These are phyloP conservation scores for Aplochiton taeniatus DNA, from an alignment of 2,797 vertebrate genomes.

Conservation along the genomic window DNA sequence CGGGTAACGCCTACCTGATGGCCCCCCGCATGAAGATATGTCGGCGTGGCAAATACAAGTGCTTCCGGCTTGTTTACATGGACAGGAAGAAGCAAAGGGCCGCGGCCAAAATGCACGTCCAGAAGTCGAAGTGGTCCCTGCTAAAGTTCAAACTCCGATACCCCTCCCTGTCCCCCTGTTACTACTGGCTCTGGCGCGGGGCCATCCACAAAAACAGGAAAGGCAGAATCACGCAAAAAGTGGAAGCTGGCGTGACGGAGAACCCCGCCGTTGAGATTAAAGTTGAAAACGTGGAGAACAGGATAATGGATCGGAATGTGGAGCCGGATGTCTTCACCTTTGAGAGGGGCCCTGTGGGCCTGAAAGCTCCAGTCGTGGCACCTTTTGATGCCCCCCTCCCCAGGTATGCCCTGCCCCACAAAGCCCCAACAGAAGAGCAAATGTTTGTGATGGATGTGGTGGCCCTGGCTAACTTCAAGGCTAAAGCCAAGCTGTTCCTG, in stretches of 20 bases:
- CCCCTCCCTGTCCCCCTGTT: constrained; percentile 81
- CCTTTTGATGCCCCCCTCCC: constrained; percentile 44
- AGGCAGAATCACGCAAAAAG: constrained; percentile 24
- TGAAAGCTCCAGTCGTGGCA: constrained; percentile 26
- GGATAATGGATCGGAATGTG: neutral
- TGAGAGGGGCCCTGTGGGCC: constrained; percentile 34
- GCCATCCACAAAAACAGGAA: constrained; percentile 40
- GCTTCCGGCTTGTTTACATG: constrained; percentile 71
- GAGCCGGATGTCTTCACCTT: constrained; percentile 25
- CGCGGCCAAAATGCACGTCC: constrained; percentile 79
- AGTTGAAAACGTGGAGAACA: constrained; percentile 2
- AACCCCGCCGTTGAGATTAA: neutral
- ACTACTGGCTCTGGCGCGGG: constrained; percentile 89
- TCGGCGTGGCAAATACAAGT: constrained; percentile 50
- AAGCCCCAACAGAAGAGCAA: constrained; percentile 64
- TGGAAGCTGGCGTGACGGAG: constrained; percentile 21
- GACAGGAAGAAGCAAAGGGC: constrained; percentile 82
- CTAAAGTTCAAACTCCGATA: constrained; percentile 89
- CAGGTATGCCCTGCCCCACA: constrained; percentile 45
- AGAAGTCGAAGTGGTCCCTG: constrained; percentile 80
- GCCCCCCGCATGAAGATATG: constrained; percentile 52
- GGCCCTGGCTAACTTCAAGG: constrained; percentile 89
- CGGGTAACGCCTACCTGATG: constrained; percentile 14
- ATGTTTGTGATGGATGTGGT: constrained; percentile 89
- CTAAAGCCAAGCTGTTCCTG: constrained; percentile 93